These are phyloP conservation scores for Heteromormyrus szaboi DNA, from an alignment of 2,797 vertebrate species.

Conservation along the genomic window DNA sequence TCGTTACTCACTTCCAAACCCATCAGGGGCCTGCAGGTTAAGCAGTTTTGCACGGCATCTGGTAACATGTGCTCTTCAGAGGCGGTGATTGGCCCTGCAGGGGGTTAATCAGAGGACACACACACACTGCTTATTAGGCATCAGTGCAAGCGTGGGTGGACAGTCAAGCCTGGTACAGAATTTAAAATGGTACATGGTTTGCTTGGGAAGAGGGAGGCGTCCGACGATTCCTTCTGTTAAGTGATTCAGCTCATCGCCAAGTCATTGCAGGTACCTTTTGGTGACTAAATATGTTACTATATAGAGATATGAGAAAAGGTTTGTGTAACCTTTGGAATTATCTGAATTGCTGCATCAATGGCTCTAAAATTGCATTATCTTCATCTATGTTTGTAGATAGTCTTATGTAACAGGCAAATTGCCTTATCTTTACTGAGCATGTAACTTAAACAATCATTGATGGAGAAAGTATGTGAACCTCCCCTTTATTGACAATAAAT, in stretches of 20 bases:
- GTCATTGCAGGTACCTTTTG: neutral
- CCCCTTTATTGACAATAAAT: neutral
- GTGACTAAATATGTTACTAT: neutral
- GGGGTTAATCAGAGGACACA: neutral
- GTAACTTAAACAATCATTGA: neutral
- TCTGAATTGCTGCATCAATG: neutral
- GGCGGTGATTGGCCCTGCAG: neutral
- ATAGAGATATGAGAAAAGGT: neutral
- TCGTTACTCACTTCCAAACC: neutral
- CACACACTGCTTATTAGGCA: neutral
- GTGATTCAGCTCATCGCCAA: neutral
- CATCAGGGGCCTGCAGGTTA: neutral
- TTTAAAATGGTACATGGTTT: neutral
- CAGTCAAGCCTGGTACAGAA: neutral
- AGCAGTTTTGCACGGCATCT: neutral
- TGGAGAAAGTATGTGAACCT: neutral
- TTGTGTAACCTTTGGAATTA: neutral
- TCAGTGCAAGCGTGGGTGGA: slow-evolving; percentile 9
- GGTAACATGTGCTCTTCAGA: neutral
- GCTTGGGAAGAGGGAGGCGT: neutral
- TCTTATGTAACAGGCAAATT: neutral
- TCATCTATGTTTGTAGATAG: neutral
- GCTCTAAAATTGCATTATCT: neutral
- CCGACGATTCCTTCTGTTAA: neutral
- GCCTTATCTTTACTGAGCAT: neutral